phyloP scores from a whole-genome alignment of 2,797 vertebrate species.

The Philypnodon macrostomus region DNA sequence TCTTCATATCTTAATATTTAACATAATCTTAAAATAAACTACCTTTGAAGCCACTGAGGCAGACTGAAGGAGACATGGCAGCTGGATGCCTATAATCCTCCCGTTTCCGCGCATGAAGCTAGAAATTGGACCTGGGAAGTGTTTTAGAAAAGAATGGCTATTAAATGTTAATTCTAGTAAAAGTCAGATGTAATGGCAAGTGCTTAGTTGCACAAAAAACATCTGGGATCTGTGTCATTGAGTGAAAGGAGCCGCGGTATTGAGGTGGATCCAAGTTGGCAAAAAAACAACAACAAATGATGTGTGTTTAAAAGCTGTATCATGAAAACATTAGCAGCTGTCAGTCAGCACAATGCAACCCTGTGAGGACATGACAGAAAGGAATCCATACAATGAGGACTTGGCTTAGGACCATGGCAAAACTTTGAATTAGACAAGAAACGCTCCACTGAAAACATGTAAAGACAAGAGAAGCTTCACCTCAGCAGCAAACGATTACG shows the following conservation, averaged over 20 bases:
- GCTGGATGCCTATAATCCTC: too few species aligned
- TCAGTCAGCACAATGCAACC: constrained; percentile 34
- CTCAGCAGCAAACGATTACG: constrained; percentile 48
- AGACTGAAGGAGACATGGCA: too few species aligned
- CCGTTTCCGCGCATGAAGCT: too few species aligned
- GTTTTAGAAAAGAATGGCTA: background rate
- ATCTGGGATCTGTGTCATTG: background rate
- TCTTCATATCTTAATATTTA: too few species aligned
- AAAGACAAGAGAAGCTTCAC: constrained; percentile 57
- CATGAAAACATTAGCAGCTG: constrained; percentile 24
- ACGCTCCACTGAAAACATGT: constrained; percentile 55
- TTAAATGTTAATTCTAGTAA: background rate
- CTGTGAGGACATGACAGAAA: constrained; percentile 55
- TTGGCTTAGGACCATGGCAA: constrained; percentile 40
- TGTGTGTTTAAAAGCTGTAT: constrained; percentile 8
- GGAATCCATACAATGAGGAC: constrained; percentile 56
- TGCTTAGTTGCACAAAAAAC: constrained; percentile 4
- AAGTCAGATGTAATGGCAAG: background rate
- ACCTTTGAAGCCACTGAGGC: too few species aligned
- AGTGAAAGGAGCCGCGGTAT: constrained; percentile 13
- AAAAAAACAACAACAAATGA: constrained; percentile 15
- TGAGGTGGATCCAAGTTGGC: background rate
- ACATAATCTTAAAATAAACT: too few species aligned
- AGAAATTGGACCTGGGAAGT: background rate
- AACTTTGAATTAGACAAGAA: too few species aligned